Percentiles rank a stretch among this genome's conserved stretches.
These are phyloP conservation scores for Sylvilagus bachmani DNA, from an alignment of 2,113 vertebrate species.

Conservation along the genomic window DNA sequence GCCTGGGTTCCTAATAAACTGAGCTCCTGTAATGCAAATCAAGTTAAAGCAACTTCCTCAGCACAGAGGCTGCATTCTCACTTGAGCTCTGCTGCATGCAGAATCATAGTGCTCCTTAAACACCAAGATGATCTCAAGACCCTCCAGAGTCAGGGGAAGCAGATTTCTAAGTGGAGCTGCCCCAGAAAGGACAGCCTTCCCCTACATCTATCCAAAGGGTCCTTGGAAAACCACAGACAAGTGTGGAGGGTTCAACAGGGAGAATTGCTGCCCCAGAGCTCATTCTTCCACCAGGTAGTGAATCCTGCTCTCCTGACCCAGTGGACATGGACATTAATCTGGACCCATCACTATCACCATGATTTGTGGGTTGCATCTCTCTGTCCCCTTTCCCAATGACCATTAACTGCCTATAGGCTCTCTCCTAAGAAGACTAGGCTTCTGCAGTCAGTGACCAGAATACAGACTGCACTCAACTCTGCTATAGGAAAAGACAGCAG, in stretches of 20 bases:
- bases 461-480: not conserved
- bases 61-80: not conserved
- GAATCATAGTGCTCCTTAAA: no score
- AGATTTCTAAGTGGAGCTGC: not conserved
- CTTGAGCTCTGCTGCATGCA: not conserved
- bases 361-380: not conserved
- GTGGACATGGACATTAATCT: fast-evolving
- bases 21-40: not conserved
- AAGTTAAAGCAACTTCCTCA: not conserved
- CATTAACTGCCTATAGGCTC: not conserved
- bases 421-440: not conserved
- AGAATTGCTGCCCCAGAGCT: not conserved
- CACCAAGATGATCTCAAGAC: not conserved
- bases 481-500: not conserved
- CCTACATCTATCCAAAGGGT: not conserved
- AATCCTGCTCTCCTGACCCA: not conserved
- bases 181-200: not conserved
- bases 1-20: not conserved
- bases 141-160: not conserved
- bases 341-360: not conserved
- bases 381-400: not conserved
- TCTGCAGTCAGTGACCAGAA: no score
- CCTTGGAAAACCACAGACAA: not conserved
- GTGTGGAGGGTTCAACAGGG: no score
- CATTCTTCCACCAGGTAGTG: no score